Evolutionary conservation across 2,888 invertebrate genomes (phyloP).

Genomic region (Tupiocoris notatus): DNA sequence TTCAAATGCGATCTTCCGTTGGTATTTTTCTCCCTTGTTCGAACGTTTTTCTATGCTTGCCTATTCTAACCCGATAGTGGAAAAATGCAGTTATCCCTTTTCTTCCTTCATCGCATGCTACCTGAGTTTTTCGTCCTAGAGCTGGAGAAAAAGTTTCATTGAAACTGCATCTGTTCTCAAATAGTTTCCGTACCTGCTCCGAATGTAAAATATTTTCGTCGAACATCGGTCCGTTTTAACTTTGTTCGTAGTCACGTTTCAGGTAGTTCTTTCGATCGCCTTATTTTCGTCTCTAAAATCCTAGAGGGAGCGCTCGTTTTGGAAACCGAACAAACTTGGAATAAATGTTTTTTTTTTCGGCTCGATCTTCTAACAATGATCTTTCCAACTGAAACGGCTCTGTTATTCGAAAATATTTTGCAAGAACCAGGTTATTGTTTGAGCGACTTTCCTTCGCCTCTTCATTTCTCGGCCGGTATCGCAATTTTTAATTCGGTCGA

Average conservation of each 20-base stretch:
- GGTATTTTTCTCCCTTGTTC: no score
- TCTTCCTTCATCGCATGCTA: no score
- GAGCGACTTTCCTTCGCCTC: not conserved
- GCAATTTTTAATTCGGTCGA: not conserved
- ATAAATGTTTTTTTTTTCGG: not conserved
- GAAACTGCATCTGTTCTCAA: no score
- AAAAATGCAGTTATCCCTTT: no score
- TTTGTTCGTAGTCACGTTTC: not conserved
- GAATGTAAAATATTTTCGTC: not conserved
- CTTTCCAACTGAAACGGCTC: not conserved
- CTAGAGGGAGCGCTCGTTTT: no score
- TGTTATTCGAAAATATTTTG: slow-evolving; percentile 16
- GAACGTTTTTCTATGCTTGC: no score
- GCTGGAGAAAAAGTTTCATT: no score
- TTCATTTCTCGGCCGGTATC: not conserved
- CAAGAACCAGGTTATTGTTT: slow-evolving; percentile 12
- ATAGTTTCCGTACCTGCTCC: not conserved
- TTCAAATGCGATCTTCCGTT: no score
- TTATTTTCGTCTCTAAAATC: not conserved
- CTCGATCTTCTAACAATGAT: not conserved
- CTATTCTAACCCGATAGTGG: no score
- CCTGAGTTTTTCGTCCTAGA: no score
- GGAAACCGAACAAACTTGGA: no score
- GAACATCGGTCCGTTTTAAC: not conserved
- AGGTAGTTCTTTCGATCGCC: not conserved